A percentile compares a stretch with the other conserved stretches of the same genome.
These are phyloP conservation scores for Drosophila colorata DNA, from an alignment of 2,888 invertebrate genomes.

Conservation along the genomic window DNA sequence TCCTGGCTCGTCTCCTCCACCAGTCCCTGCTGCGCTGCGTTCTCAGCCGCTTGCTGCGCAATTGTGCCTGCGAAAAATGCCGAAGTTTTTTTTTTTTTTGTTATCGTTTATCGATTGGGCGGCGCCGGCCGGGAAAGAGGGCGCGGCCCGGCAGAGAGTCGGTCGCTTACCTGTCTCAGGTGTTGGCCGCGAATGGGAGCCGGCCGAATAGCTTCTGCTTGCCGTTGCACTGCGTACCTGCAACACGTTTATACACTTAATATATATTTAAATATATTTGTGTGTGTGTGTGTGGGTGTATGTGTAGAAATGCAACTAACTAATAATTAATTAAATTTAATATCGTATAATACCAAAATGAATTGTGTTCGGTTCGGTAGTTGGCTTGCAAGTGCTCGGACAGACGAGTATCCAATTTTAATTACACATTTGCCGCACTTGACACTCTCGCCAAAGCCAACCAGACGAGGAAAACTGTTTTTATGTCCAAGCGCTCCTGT, in stretches of 20 bases:
- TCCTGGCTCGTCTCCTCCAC: neutral
- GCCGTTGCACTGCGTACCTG: conserved; percentile 34
- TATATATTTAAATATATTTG: neutral
- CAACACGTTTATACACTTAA: conserved; percentile 22
- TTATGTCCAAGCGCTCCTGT: conserved; percentile 30
- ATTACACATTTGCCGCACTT: conserved; percentile 9
- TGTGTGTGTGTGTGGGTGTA: no score
- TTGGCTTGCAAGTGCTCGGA: conserved; percentile 14
- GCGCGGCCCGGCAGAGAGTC: conserved; percentile 34
- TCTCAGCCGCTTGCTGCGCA: conserved; percentile 17
- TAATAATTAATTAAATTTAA: conserved; percentile 2
- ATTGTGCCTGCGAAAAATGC: conserved; percentile 24
- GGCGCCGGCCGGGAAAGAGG: conserved; percentile 31
- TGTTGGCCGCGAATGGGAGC: conserved; percentile 13
- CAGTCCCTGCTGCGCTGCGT: conserved; percentile 23
- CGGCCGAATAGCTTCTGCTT: conserved; percentile 24
- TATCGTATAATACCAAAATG: conserved; percentile 10
- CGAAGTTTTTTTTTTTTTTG: no score
- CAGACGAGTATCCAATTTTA: conserved; percentile 1
- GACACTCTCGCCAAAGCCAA: conserved; percentile 30
- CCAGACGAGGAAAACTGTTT: conserved; percentile 11
- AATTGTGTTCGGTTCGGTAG: conserved; percentile 5
- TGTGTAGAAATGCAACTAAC: neutral
- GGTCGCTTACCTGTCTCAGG: conserved; percentile 56
- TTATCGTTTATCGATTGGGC: conserved; percentile 53